These are phyloP conservation scores for Nasalis larvatus DNA, from an alignment of 2,113 vertebrate species.

Conservation along the genomic window DNA sequence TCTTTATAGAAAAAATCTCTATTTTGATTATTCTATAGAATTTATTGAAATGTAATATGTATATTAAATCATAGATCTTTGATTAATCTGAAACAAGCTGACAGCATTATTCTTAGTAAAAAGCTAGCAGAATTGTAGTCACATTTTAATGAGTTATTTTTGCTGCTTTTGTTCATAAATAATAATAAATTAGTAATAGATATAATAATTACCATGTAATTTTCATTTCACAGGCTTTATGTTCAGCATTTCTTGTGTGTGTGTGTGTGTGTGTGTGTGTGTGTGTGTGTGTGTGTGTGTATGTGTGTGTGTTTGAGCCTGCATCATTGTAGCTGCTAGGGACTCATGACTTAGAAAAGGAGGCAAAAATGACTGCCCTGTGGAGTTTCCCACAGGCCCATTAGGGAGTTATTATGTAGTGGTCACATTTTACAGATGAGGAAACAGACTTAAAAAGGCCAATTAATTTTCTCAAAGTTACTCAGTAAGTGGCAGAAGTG, in stretches of 20 bases:
- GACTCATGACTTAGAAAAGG: neutral
- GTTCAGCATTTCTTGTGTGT: neutral
- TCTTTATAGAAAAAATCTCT: neutral
- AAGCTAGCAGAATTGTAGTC: neutral
- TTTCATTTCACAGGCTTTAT: neutral
- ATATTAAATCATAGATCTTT: neutral
- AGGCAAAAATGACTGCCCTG: neutral
- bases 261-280: too few relatives aligned
- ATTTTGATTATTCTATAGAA: neutral
- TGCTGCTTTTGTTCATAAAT: neutral
- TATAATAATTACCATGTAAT: neutral
- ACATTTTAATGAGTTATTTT: neutral
- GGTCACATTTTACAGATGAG: constrained; percentile 2
- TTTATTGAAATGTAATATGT: neutral
- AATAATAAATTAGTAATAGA: neutral
- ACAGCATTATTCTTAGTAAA: neutral
- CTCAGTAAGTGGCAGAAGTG: neutral
- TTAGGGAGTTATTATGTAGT: neutral
- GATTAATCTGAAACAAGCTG: neutral
- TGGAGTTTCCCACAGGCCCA: neutral
- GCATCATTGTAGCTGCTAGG: rapidly evolving
- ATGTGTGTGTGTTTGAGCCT: too few relatives aligned
- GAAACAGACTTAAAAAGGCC: neutral
- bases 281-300: too few relatives aligned
- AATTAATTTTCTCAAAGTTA: constrained; percentile 26